A percentile compares a stretch with the other conserved stretches of the same genome.
These are phyloP conservation scores for Todiramphus chloris DNA, from an alignment of 2,113 vertebrate species.

Conservation along the genomic window DNA sequence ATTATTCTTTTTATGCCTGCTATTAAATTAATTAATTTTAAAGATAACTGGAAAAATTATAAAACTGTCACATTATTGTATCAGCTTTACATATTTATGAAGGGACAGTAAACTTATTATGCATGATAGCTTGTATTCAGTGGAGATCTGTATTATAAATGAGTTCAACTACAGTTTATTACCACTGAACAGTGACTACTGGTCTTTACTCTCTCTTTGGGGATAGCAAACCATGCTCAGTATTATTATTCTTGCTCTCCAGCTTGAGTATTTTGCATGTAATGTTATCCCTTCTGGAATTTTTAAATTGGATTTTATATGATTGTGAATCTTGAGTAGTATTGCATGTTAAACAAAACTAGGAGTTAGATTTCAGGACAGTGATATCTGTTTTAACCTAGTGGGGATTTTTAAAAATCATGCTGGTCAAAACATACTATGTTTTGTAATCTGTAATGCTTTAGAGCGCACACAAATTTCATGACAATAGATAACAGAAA, in stretches of 20 bases:
- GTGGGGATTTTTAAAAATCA: background rate
- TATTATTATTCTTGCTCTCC: background rate
- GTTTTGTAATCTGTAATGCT: background rate
- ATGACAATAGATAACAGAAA: background rate
- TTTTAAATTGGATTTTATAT: background rate
- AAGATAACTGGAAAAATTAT: background rate
- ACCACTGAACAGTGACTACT: background rate
- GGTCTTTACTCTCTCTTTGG: background rate
- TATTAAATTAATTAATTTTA: background rate
- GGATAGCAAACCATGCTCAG: background rate
- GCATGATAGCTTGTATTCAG: background rate
- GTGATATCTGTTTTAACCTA: background rate
- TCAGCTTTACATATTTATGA: conserved; percentile 17
- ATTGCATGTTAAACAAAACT: background rate
- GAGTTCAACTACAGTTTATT: background rate
- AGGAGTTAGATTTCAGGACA: background rate
- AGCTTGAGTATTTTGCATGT: background rate
- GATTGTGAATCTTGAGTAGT: background rate
- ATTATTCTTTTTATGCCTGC: background rate
- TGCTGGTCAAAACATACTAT: background rate
- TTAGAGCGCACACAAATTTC: background rate
- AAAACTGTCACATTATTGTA: background rate
- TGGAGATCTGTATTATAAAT: conserved; percentile 4
- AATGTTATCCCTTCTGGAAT: background rate
- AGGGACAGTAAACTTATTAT: conserved; percentile 14